Conservation (phyloP, 1,140 invertebrate genomes). For the Diorhabda sublineata region DNA sequence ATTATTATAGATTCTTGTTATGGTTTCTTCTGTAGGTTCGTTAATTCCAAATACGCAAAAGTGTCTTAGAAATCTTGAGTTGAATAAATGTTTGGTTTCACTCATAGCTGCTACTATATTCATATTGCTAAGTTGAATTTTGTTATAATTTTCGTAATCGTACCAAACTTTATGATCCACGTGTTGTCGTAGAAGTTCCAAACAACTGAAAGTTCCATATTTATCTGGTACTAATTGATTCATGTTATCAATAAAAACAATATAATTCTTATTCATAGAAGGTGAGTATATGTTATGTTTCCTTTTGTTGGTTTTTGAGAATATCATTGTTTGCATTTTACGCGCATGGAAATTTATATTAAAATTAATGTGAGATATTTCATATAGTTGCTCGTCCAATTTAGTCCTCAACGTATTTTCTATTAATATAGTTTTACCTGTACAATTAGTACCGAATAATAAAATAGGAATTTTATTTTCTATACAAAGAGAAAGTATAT, state of each 20-base stretch:
- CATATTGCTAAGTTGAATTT: slow-evolving; percentile 69
- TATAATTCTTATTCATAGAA: slow-evolving; percentile 62
- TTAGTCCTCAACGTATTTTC: slow-evolving; percentile 79
- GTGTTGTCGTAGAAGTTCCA: slow-evolving; percentile 82
- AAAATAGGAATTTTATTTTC: slow-evolving; percentile 65
- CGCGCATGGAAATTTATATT: slow-evolving; percentile 79
- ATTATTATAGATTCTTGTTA: slow-evolving; percentile 77
- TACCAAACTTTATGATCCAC: slow-evolving; percentile 85
- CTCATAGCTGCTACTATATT: slow-evolving; percentile 79
- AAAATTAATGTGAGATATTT: slow-evolving; percentile 78
- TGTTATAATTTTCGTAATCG: slow-evolving; percentile 73
- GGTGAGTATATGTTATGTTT: slow-evolving; percentile 77
- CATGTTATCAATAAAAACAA: slow-evolving; percentile 89
- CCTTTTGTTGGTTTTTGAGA: slow-evolving; percentile 76
- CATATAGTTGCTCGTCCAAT: slow-evolving; percentile 64
- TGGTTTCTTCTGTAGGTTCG: slow-evolving; percentile 75
- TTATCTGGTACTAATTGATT: slow-evolving; percentile 81
- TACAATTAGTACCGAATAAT: slow-evolving; percentile 83
- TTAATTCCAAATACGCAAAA: slow-evolving; percentile 81
- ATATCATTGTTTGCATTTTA: slow-evolving; percentile 78
- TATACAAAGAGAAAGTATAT: slow-evolving; percentile 64
- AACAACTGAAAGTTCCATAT: slow-evolving; percentile 81
- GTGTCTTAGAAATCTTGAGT: slow-evolving; percentile 70
- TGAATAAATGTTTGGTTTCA: slow-evolving; percentile 49
- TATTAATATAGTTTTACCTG: slow-evolving; percentile 85